Evolutionary conservation across 2,888 invertebrate genomes (phyloP), one percentile per base, ranked within the genome.

Genomic region (Theodoxus fluviatilis): DNA sequence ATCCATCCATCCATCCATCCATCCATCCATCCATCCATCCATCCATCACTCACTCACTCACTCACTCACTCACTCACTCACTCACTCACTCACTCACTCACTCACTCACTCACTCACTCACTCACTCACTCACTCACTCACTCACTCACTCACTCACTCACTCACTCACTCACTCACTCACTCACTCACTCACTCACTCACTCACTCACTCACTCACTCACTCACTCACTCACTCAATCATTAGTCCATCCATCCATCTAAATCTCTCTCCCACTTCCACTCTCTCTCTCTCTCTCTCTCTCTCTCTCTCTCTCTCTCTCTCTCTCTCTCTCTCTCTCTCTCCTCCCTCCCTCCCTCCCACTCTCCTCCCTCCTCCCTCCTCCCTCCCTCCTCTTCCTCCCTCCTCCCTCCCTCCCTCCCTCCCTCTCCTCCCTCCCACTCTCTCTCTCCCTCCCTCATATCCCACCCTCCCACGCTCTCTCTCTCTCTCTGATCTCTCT

Each of bases 401-500:
- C 28, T 15, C 22, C 49, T 57, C 38, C 57, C 25, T 52, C 22
- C 25, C 40, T 37, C 31, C 25, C 35, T 57, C 40, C 25, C 25
- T 52, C 1, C 57, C 40, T 25, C 49, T 22, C 22, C 28, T n/a
- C 15, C 22, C 37, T 37, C 28, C 2, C 31, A 15, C 22, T 12
- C 37, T 25, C 22, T 18, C 35, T 37, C 55, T 67, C 37, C 35
- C 40, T 38, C 25, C 31, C 40, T 43, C 28, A 35, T 49, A n/a
- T 68, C 57, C 28, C 52, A 37, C 31, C 40, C 40, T 43, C 31
- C 33, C 38, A 25, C 43, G 12, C 43, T 61, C n/a, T 57, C 38
- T 66, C 22, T 38, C 31, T 25, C 47, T 57, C 57, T 4, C 25
- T 28, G 6, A 57, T 9, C 15, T 57, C 25, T 57, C 31, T 57